phyloP scores from a whole-genome alignment of 2,113 vertebrate genomes.

The Brachypodius melanocephalos region DNA sequence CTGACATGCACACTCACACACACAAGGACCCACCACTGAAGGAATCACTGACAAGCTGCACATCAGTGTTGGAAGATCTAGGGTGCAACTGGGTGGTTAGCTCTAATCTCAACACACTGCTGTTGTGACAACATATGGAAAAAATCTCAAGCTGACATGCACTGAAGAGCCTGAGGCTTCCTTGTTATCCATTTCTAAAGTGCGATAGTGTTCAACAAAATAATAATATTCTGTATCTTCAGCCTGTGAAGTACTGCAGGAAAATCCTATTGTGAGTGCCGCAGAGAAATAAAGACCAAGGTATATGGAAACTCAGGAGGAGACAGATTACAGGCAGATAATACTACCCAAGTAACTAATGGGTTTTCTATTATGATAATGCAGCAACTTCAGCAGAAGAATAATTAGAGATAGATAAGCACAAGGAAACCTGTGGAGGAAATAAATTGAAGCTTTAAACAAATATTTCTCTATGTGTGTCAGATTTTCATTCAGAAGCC shows the following conservation, averaged over 20 bases:
- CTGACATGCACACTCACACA: neutral
- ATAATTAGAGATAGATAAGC: conserved; percentile 35
- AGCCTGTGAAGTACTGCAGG: neutral
- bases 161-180: neutral
- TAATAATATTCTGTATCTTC: neutral
- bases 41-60: neutral
- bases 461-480: neutral
- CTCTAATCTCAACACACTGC: neutral
- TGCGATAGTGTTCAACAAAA: neutral
- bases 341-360: neutral
- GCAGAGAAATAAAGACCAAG: neutral
- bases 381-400: conserved; percentile 5
- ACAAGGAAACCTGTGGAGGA: neutral
- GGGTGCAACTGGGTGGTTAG: neutral
- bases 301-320: neutral
- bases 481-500: neutral
- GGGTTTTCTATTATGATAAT: conserved; percentile 6
- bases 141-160: neutral
- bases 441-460: conserved; percentile 7
- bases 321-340: conserved; percentile 18
- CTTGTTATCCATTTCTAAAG: neutral
- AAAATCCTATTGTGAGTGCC: neutral
- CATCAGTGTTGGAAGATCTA: neutral
- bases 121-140: neutral
- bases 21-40: neutral